Conservation (phyloP, 2,113 vertebrate species). For the Gadus macrocephalus region DNA sequence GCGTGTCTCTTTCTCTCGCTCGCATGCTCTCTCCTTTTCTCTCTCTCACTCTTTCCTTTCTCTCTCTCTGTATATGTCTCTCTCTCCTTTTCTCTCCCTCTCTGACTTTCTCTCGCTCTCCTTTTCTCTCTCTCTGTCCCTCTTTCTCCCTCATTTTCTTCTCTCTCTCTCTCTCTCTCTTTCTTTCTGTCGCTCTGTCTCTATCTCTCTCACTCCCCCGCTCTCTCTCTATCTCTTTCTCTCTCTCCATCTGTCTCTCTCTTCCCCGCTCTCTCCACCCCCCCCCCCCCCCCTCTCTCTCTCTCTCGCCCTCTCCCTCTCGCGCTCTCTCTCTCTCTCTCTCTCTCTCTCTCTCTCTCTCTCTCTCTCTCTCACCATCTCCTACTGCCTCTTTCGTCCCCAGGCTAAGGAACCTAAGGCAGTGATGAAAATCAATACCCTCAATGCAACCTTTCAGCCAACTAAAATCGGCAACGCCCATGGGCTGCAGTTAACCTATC, state of each 20-base stretch:
- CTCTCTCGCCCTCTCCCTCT: not conserved
- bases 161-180: not conserved
- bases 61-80: not conserved
- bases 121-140: not conserved
- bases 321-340: not conserved
- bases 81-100: not conserved
- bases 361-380: not conserved
- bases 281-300: not conserved
- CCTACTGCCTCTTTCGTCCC: constrained; percentile 1
- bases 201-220: no score
- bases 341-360: not conserved
- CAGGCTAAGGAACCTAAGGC: constrained; percentile 96
- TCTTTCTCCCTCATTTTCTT: not conserved
- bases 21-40: not conserved
- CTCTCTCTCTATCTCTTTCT: not conserved
- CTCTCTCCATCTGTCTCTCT: no score
- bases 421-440: constrained; percentile 84
- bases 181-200: no score
- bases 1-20: not conserved
- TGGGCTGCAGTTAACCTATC: constrained; percentile 91
- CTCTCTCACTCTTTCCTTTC: not conserved
- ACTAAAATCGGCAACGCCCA: constrained; percentile 86
- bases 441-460: constrained; percentile 94
- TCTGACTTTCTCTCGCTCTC: not conserved
- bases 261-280: no score